Base-by-base conservation (phyloP, 2,888 invertebrate genomes). In the Hypercompe scribonia region DNA sequence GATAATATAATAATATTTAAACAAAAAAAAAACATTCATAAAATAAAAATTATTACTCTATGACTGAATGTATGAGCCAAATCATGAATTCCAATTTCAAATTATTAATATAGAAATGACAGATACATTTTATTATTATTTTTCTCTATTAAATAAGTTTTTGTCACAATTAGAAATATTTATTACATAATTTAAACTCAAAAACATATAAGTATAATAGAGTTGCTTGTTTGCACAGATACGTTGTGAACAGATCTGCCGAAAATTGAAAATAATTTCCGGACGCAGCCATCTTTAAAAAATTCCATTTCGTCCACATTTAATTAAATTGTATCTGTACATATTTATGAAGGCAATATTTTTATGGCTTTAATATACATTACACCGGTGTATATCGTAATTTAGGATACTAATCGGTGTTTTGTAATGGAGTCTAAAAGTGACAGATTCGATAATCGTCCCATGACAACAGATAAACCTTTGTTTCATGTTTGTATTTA, bases 401-500 rank as follows among this genome's bases (percentile, higher is more conserved):
- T 61, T 31, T 61, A 61, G 4, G 31, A 31, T 61, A 7, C 18
- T 61, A 61, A 54, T n/a, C 54, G 11, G n/a, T 15, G 31, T 31
- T 31, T 21, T 61, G 8, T 18, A 61, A 31, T 7, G 13, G 61
- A 18, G 15, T 61, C 31, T 15, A 61, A 61, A 58, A 31, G 18
- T 58, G 58, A 5, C 28, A 13, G 28, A 28, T 13, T 15, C 4
- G 2, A 28, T 28, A 58, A 58, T 58, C 24, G 28, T 61, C 18
- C 2, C 31, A 61, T 61, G 31, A 31, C 31, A 61, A 61, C 61
- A 46, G 31, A 66, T 46, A 31, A 39, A 3, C 18, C 28, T n/a
- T 42, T 24, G 39, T 64, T 10, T 34, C 28, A 31, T 66, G 42
- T 54, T 68, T 36, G 24, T 68, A 54, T 54, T 73, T 71, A 67